A percentile compares a stretch with the other conserved stretches of the same genome.
Conservation (phyloP, 30 jellyfish, hydroid and myxozoan species). For the Aurelia sp. region DNA sequence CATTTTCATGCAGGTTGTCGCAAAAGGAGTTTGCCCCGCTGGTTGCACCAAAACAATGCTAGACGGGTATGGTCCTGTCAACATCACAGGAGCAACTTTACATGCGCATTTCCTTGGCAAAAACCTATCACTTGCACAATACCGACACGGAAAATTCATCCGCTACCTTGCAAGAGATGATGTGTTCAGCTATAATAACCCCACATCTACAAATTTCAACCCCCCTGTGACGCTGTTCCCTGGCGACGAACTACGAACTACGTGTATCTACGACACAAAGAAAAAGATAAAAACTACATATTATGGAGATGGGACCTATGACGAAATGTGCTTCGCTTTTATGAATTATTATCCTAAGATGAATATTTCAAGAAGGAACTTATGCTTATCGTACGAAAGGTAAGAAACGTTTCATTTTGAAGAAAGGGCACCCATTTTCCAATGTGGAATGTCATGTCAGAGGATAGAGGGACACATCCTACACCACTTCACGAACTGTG, state of each 20-base stretch:
- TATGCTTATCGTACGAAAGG: conserved; percentile 60
- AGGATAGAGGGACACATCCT: no score
- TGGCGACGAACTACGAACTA: conserved; percentile 70
- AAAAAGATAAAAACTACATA: conserved; percentile 30
- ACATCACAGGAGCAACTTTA: conserved; percentile 40
- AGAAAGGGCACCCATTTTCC: no score
- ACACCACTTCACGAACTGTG: no score
- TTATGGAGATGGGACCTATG: conserved; percentile 69
- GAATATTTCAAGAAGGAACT: background rate
- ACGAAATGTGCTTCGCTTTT: conserved; percentile 78
- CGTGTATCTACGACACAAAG: conserved; percentile 54
- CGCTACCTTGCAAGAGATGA: conserved; percentile 62
- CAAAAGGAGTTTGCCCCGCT: conserved; percentile 46
- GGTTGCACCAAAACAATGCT: conserved; percentile 44
- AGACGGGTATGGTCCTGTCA: conserved; percentile 10
- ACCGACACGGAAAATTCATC: conserved; percentile 50
- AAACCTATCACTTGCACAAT: conserved; percentile 39
- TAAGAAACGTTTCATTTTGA: background rate
- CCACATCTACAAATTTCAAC: conserved; percentile 7
- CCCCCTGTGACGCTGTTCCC: conserved; percentile 58
- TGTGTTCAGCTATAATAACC: conserved; percentile 64
- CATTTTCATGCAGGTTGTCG: conserved; percentile 7
- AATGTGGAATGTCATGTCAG: no score
- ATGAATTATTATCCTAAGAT: conserved; percentile 52
- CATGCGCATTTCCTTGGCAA: conserved; percentile 73